Evolutionary conservation across 2,888 invertebrate species (phyloP), one percentile per base, ranked within the genome.

Genomic region (Hydraecia micacea): DNA sequence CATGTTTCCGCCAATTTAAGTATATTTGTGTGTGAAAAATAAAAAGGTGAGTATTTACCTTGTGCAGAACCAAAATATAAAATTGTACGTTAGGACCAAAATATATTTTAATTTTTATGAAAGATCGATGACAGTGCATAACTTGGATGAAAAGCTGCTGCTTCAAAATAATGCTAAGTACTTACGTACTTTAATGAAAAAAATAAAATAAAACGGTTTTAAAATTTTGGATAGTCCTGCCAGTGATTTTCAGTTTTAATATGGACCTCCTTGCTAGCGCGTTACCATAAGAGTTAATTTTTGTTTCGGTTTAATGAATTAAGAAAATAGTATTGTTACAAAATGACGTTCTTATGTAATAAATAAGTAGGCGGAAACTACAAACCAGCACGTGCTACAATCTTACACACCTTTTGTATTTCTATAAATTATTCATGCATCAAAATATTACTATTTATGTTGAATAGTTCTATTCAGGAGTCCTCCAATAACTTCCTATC

Each of bases 381-480:
- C 21, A 78, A 49, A n/a, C n/a, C 39, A 62, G 32, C 62, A 39
- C 78, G 49, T 55, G 32, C 58, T 79, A 73, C n/a, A 46, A n/a
- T 67, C 36, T 8, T 60, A 36, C 58, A 15, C 66, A 67, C n/a
- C 21, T 68, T 39, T 77, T 77, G 13, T 36, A 46, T 58, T n/a
- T 60, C 52, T 28, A 42, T 46, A 71, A n/a, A 72, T 55, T 79
- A 72, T 84, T 84, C 58, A 72, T 77, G 68, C 62, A 82, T 28
- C 60, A 18, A 77, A 77, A 80, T 60, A 42, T 11, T 60, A 60
- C 74, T n/a, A 49, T 42, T 36, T 77, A 83, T 83, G 58, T 67
- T 83, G 66, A 83, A 83, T 79, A 81, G 76, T 66, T 78, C 32
- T 42, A 81, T 81, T 67, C 60, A 83, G 42, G 32, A 77, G 18